Base-by-base conservation (phyloP, 1,140 invertebrate species). In the Brachionus manjavacas region DNA sequence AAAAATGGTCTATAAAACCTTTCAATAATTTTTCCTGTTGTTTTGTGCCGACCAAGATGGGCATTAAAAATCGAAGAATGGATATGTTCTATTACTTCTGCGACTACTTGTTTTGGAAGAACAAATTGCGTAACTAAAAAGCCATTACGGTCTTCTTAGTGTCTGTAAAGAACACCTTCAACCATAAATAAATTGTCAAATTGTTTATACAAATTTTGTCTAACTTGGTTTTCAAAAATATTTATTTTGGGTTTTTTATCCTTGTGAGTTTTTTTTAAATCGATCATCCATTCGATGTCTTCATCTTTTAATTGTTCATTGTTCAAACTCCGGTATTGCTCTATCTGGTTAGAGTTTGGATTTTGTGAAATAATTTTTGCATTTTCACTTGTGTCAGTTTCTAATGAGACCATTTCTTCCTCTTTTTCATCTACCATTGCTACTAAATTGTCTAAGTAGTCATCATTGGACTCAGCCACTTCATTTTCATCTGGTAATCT, bases 401-500 rank as follows among this genome's bases (percentile, higher is more conserved):
- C 9, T 46, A 46, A 16, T n/a, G 16, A 20, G n/a, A 25, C 55
- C 16, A n/a, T 64, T 16, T 14, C 55, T 64, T 14, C 55, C 23
- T 64, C 55, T 14, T 64, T 25, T 64, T 20, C 55, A 28, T 28
- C 28, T 28, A 28, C 28, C 23, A 25, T 25, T 64, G 55, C 55
- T 64, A 14, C 55, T 64, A 64, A 64, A 64, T 64, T 64, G 55
- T 64, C 55, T 16, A 64, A 64, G 55, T 31, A 35, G 87, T 85
- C 16, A 87, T 84, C 7, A 86, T 16, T n/a, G n/a, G 55, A 16
- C 12, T 64, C 11, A 64, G 55, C 8, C 9, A 11, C 8, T 11
- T 46, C 43, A 14, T 46, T 46, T 20, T 64, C 55, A 16, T 16
- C 23, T 64, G 55, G 55, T 64, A 25, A 25, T 64, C 55, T 64